Evolutionary conservation across 2,113 vertebrate species (phyloP).

Genomic region (Pedionomus torquatus): DNA sequence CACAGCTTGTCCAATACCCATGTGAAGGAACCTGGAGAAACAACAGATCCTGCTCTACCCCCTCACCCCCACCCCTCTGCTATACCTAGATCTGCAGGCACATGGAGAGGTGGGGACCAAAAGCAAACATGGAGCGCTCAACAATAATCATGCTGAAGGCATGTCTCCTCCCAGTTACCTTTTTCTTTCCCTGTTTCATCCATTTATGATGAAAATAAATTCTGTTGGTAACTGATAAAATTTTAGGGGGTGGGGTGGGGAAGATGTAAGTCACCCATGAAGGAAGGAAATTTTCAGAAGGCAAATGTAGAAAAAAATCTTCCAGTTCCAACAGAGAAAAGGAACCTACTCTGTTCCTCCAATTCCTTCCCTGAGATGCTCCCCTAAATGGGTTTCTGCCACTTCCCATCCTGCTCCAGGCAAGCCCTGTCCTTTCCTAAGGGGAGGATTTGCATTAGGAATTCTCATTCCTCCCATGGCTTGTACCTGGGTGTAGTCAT

Average conservation of each 20-base stretch:
- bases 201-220: neutral
- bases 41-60: neutral
- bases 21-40: neutral
- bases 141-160: neutral
- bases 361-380: rapidly evolving
- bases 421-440: neutral
- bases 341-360: neutral
- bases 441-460: neutral
- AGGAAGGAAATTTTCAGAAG: neutral
- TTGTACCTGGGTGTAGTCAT: neutral
- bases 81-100: neutral
- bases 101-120: neutral
- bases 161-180: neutral
- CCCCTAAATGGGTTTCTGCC: neutral
- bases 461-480: neutral
- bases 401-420: neutral
- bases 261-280: neutral
- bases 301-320: neutral
- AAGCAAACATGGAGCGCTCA: neutral
- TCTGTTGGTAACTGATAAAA: neutral
- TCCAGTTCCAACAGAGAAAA: neutral
- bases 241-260: too few relatives aligned
- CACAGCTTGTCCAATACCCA: neutral
- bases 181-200: neutral
- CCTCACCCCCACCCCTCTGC: too few relatives aligned